Conservation (phyloP, 2,888 invertebrate species). For the Cosmia trapezina region DNA sequence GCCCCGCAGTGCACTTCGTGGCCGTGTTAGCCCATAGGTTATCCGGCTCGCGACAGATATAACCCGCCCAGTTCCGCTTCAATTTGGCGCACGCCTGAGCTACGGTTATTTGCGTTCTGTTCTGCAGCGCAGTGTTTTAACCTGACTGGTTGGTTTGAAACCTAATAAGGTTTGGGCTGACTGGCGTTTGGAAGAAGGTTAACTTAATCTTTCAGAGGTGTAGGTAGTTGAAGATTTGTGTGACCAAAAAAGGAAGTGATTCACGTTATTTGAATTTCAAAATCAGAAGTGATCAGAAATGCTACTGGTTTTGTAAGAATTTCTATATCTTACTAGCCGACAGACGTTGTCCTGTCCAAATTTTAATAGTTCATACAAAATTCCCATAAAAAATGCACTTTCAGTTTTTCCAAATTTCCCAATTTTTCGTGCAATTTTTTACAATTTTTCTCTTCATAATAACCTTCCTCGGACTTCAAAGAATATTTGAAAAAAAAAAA, state of each 20-base stretch:
- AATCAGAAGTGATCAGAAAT: background rate
- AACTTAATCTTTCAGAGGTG: background rate
- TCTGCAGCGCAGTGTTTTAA: constrained; percentile 35
- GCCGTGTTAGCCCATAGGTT: constrained; percentile 46
- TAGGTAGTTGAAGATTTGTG: background rate
- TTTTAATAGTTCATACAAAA: too few species aligned
- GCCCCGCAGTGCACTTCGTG: constrained; percentile 14
- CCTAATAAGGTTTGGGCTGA: constrained; percentile 9
- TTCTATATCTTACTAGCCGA: background rate
- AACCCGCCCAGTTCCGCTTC: constrained; percentile 51
- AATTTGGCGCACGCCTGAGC: constrained; percentile 46
- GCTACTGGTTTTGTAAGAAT: background rate
- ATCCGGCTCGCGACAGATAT: constrained; percentile 42
- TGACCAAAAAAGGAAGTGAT: background rate
- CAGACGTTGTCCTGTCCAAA: too few species aligned
- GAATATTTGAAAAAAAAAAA: too few species aligned
- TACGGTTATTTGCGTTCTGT: constrained; percentile 49
- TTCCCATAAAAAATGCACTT: too few species aligned
- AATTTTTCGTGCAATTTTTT: too few species aligned
- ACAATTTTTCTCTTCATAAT: too few species aligned
- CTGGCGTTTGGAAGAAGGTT: background rate
- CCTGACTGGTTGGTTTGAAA: constrained; percentile 22
- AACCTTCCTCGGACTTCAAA: too few species aligned
- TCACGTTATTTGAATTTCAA: background rate
- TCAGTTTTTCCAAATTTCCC: too few species aligned